Conservation (phyloP, 2,113 vertebrate genomes). For the Eudorcas thomsonii region DNA sequence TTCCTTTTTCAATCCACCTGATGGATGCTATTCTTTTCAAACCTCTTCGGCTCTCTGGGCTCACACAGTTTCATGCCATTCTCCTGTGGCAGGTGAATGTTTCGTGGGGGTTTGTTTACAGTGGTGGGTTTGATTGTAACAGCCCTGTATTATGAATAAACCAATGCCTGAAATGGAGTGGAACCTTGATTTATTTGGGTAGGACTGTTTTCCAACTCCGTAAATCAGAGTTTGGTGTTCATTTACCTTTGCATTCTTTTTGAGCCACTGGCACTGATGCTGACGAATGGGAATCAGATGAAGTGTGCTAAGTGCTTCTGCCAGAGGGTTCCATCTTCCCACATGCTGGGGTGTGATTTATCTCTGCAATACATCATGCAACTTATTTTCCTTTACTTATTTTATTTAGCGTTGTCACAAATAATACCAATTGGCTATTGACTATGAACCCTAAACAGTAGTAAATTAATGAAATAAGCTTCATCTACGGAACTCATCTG, state of each 20-base stretch:
- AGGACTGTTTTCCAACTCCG: slow-evolving; percentile 77
- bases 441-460: slow-evolving; percentile 81
- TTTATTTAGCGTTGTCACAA: slow-evolving; percentile 89
- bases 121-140: slow-evolving; percentile 63
- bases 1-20: background rate
- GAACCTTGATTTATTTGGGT: slow-evolving; percentile 81
- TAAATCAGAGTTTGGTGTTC: slow-evolving; percentile 84
- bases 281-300: slow-evolving; percentile 93
- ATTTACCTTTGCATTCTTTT: slow-evolving; percentile 86
- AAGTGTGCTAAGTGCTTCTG: slow-evolving; percentile 89
- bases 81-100: slow-evolving; percentile 26
- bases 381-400: slow-evolving; percentile 84
- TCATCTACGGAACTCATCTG: slow-evolving; percentile 79
- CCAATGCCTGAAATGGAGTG: slow-evolving; percentile 70
- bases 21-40: background rate
- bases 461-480: slow-evolving; percentile 87
- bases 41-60: background rate
- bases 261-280: slow-evolving; percentile 82
- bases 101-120: slow-evolving; percentile 58
- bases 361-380: slow-evolving; percentile 86
- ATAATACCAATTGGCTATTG: slow-evolving; percentile 84
- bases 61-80: background rate
- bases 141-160: slow-evolving; percentile 73
- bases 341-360: slow-evolving; percentile 85
- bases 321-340: slow-evolving; percentile 85